Evolutionary conservation across 2,888 invertebrate genomes (phyloP), one percentile per base, ranked within the genome.

Genomic region (Xestia c-nigrum): DNA sequence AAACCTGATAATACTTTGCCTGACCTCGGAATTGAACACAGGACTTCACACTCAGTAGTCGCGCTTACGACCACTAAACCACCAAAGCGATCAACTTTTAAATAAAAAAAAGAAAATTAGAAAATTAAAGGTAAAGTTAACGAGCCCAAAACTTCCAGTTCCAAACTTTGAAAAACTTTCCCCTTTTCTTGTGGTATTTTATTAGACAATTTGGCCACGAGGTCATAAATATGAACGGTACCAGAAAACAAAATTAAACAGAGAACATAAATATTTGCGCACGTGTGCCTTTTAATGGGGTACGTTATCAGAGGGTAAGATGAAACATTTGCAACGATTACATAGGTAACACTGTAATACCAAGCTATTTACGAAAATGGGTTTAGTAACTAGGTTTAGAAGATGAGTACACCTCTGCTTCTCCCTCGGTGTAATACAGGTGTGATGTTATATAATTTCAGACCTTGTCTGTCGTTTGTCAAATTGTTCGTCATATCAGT

Each of bases 361-460:
- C 10, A 74, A 24, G 24, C 5, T 21, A 47, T 74, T 31, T 21
- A 64, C 46, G 6, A 74, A 55, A 55, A 31, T 31, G 63, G 63
- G 40, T 40, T 59, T 31, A 19, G 19, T 38, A 38, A 38, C 19
- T 19, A 61, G 31, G 1, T 3, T 31, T 19, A 19, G 31, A 61
- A 38, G 19, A 59, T 59, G 31, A 61, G n/a, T 21, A n/a, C 21
- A 63, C 63, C 12, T 55, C 55, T 57, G 40, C 21, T 47, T 50
- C 2, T 14, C 31, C 31, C 31, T n/a, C 9, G 16, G 3, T 5
- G 5, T 5, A 12, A 43, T 31, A 63, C 0, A 16, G 3, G 24
- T 24, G 19, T 47, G 65, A 66, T 21, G 19, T 50, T 24, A 50
- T n/a, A 12, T 40, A 66, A 38, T 75, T 16, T 19, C n/a, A 75